Conservation (phyloP, 2,888 invertebrate species). For the Eupithecia inturbata region DNA sequence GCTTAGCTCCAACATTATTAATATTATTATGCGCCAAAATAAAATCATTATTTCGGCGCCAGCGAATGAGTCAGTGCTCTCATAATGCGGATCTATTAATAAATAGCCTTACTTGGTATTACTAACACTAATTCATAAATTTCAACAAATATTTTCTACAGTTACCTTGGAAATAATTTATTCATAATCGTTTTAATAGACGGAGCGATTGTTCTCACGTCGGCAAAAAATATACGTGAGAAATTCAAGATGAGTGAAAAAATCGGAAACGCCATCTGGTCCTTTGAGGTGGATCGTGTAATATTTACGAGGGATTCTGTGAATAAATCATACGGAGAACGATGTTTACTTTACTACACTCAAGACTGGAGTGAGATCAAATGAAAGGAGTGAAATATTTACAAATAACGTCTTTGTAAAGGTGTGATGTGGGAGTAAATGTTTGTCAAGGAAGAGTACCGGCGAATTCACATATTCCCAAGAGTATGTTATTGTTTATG, state of each 20-base stretch:
- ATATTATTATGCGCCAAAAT: constrained; percentile 53
- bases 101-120: constrained; percentile 57
- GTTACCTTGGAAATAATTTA: constrained; percentile 7
- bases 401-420: constrained; percentile 34
- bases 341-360: constrained; percentile 44
- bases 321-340: constrained; percentile 62
- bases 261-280: constrained; percentile 69
- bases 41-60: constrained; percentile 63
- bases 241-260: constrained; percentile 58
- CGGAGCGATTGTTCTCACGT: constrained; percentile 42
- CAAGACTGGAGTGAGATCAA: constrained; percentile 39
- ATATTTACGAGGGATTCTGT: constrained; percentile 62
- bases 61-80: constrained; percentile 62
- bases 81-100: constrained; percentile 56
- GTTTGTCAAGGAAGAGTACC: constrained; percentile 24
- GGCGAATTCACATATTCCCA: constrained; percentile 9
- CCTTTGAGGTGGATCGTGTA: constrained; percentile 51
- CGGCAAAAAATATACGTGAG: constrained; percentile 57
- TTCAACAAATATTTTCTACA: not conserved
- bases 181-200: constrained; percentile 19
- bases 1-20: constrained; percentile 35
- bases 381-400: constrained; percentile 38
- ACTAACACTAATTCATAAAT: constrained; percentile 29
- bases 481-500: not conserved
- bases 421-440: constrained; percentile 29